Conservation (phyloP, 2,113 vertebrate genomes). For the Notechis scutatus region DNA sequence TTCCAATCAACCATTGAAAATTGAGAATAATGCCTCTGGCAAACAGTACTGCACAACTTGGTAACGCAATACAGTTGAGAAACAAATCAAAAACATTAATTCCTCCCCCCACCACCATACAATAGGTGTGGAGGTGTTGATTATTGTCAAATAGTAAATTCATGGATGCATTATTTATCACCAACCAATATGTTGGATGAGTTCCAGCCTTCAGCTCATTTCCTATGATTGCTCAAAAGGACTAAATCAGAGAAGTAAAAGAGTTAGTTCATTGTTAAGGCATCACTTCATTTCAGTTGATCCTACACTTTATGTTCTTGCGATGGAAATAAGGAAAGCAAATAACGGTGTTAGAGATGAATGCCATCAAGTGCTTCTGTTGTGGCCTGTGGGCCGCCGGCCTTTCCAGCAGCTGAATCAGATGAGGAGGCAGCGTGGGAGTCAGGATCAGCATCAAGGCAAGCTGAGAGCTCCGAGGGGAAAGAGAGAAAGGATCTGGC, state of each 20-base stretch:
- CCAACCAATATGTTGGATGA: not conserved
- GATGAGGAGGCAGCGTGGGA: no score
- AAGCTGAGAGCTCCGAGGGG: no score
- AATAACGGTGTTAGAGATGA: constrained; percentile 32
- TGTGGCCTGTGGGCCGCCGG: no score
- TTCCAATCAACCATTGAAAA: constrained; percentile 24
- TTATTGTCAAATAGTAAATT: constrained; percentile 15
- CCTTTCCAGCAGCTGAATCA: no score
- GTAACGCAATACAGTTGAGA: not conserved
- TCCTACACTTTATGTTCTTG: constrained; percentile 51
- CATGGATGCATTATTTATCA: constrained; percentile 20
- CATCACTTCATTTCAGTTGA: constrained; percentile 44
- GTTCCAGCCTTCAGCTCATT: not conserved
- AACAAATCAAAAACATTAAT: constrained; percentile 24
- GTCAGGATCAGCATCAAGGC: no score
- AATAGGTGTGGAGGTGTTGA: constrained; percentile 9
- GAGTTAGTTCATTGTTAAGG: constrained; percentile 32
- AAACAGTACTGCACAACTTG: not conserved
- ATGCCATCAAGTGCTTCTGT: constrained; percentile 39
- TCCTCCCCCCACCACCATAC: not conserved
- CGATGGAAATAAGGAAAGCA: constrained; percentile 55
- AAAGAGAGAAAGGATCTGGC: no score
- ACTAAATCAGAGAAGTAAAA: constrained; percentile 52
- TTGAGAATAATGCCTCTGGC: constrained; percentile 19
- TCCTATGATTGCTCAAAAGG: constrained; percentile 33